These are phyloP conservation scores for Ips nitidus DNA, from an alignment of 1,140 invertebrate genomes.

Conservation along the genomic window DNA sequence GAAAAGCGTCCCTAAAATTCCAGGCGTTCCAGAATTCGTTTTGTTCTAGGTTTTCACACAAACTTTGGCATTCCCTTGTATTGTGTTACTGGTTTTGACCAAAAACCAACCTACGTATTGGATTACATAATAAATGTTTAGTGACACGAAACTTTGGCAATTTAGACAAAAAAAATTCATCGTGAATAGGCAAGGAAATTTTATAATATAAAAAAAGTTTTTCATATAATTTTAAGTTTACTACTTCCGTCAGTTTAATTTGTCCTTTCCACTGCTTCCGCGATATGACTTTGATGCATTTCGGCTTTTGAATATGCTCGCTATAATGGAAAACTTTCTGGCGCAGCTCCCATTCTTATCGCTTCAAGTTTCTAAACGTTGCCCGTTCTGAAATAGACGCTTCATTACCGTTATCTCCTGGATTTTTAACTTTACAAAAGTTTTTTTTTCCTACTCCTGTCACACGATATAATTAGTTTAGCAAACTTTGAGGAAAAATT, in stretches of 20 bases:
- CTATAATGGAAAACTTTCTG: conserved; percentile 4
- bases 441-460: no score
- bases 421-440: no score
- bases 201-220: background rate
- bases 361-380: conserved; percentile 3
- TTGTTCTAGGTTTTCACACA: background rate
- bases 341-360: background rate
- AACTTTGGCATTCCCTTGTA: background rate
- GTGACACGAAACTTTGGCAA: background rate
- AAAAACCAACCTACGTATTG: background rate
- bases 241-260: conserved; percentile 3
- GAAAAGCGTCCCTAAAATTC: conserved; percentile 19
- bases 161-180: background rate
- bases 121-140: background rate
- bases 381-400: background rate
- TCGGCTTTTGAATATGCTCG: conserved; percentile 3
- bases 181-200: background rate
- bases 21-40: conserved; percentile 8
- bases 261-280: conserved; percentile 3
- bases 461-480: no score
- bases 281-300: conserved; percentile 11
- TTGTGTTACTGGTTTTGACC: background rate
- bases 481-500: no score
- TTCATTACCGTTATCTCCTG: background rate
- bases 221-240: conserved; percentile 8